Evolutionary conservation across 1,140 invertebrate genomes (phyloP).

Genomic region (Tachypleus tridentatus): DNA sequence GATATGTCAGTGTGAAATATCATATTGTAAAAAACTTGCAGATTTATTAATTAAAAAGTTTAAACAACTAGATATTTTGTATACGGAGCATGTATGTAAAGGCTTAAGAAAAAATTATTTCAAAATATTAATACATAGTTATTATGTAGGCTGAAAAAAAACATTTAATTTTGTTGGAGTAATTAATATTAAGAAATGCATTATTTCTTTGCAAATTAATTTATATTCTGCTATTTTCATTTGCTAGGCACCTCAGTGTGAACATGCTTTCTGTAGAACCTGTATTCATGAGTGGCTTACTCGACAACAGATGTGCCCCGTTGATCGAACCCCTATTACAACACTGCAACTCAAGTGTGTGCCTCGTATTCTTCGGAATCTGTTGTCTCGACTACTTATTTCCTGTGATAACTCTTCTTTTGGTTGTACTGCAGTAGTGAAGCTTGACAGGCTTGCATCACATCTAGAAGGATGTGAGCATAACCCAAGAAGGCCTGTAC

Average conservation of each 20-base stretch:
- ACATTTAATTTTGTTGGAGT: no score
- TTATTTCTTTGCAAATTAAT: no score
- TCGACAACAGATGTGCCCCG: constrained; percentile 80
- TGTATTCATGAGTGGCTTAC: constrained; percentile 93
- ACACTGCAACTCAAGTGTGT: constrained; percentile 74
- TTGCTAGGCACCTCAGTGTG: constrained; percentile 77
- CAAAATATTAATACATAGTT: no score
- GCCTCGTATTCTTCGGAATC: constrained; percentile 79
- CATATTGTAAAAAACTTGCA: no score
- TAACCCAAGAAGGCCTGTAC: constrained; percentile 85
- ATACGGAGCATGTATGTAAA: no score
- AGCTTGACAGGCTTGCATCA: constrained; percentile 64
- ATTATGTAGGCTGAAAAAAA: no score
- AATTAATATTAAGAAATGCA: no score
- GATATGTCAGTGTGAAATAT: no score
- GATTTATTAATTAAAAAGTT: no score
- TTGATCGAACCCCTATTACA: constrained; percentile 78
- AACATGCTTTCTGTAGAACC: constrained; percentile 85
- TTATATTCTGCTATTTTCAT: no score
- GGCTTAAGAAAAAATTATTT: no score
- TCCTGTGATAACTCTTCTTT: constrained; percentile 78
- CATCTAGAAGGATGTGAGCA: constrained; percentile 86
- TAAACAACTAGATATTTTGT: no score
- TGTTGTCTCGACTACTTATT: constrained; percentile 73
- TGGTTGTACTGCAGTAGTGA: constrained; percentile 71